Evolutionary conservation across 1,140 invertebrate genomes (phyloP).

Genomic region (Delia radicum): DNA sequence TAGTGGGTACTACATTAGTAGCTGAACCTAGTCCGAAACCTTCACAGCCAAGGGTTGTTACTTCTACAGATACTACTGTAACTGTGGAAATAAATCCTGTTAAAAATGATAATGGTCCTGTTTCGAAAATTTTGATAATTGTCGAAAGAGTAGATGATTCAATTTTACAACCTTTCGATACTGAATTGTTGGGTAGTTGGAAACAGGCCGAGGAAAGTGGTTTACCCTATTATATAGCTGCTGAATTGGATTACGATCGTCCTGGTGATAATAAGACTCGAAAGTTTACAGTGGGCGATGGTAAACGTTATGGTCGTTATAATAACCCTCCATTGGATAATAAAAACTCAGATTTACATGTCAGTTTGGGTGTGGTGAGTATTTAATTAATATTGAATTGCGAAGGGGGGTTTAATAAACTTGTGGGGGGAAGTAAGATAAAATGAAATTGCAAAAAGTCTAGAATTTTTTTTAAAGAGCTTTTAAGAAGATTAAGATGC

Average conservation of each 20-base stretch:
- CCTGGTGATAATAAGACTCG: constrained; percentile 52
- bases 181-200: constrained; percentile 61
- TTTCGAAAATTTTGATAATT: constrained; percentile 70
- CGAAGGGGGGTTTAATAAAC: neutral
- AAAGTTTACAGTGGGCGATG: constrained; percentile 77
- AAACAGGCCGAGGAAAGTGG: constrained; percentile 62
- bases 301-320: constrained; percentile 70
- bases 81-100: constrained; percentile 64
- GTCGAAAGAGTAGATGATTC: constrained; percentile 65
- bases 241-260: constrained; percentile 62
- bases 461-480: no score
- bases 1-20: constrained; percentile 66
- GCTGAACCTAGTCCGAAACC: constrained; percentile 68
- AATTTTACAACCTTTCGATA: constrained; percentile 61
- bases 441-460: neutral
- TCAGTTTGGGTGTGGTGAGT: constrained; percentile 70
- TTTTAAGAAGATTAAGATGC: no score
- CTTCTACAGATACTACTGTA: constrained; percentile 61
- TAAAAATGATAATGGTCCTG: constrained; percentile 72
- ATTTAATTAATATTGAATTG: neutral
- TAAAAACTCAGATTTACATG: constrained; percentile 64
- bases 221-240: constrained; percentile 77
- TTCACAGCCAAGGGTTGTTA: constrained; percentile 63
- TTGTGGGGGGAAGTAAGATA: neutral
- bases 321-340: constrained; percentile 74